phyloP scores from a whole-genome alignment of 2,888 invertebrate genomes.

The Cremastobaeus sp. region DNA sequence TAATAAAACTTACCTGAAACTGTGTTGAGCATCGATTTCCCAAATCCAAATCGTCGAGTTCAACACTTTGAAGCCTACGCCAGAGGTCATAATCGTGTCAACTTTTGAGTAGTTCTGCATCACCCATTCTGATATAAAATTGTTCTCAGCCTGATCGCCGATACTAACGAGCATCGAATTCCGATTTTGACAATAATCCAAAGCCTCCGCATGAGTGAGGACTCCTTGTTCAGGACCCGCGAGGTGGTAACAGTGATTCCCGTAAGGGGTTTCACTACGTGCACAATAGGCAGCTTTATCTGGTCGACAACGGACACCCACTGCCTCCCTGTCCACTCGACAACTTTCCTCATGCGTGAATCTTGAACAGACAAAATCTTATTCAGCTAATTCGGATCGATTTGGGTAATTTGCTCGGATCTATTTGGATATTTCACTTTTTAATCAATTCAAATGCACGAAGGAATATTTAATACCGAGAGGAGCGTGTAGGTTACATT shows the following conservation, averaged over 20 bases:
- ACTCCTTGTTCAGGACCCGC: conserved; percentile 73
- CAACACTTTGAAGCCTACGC: conserved; percentile 77
- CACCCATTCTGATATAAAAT: conserved; percentile 81
- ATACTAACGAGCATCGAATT: conserved; percentile 79
- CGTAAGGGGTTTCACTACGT: conserved; percentile 78
- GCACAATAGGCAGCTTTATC: conserved; percentile 78
- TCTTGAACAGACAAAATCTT: conserved; percentile 55
- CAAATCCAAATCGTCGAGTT: conserved; percentile 78
- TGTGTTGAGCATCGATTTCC: conserved; percentile 73
- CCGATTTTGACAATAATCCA: conserved; percentile 76
- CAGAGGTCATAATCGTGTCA: conserved; percentile 78
- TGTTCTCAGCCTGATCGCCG: conserved; percentile 79
- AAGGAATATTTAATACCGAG: conserved; percentile 41
- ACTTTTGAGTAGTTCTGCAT: conserved; percentile 73
- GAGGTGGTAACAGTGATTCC: conserved; percentile 80
- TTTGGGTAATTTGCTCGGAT: too few relatives aligned
- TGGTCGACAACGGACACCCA: conserved; percentile 76
- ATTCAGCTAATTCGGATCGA: neutral
- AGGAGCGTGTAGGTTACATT: conserved; percentile 24
- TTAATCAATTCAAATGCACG: too few relatives aligned
- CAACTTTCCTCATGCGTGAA: conserved; percentile 73
- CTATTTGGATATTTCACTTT: too few relatives aligned
- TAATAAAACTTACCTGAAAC: conserved; percentile 68
- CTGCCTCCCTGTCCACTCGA: conserved; percentile 74
- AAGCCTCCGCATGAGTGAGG: conserved; percentile 77